Evolutionary conservation across 2,797 vertebrate species (phyloP).

Genomic region (Chaetophractus vellerosus): DNA sequence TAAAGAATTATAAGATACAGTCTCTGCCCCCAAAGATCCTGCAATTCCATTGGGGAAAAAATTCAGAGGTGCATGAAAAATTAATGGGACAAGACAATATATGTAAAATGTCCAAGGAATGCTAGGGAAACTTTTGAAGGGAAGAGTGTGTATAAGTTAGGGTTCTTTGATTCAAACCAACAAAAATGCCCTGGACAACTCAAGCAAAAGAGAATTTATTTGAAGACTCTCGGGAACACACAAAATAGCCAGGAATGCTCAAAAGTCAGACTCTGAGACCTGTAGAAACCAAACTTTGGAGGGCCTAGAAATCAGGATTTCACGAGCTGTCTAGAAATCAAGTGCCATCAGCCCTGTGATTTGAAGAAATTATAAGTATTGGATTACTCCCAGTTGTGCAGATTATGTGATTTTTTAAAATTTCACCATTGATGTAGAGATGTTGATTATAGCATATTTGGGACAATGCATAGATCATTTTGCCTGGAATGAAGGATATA

Average conservation of each 20-base stretch:
- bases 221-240: background rate
- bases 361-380: background rate
- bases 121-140: background rate
- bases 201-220: background rate
- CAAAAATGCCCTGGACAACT: background rate
- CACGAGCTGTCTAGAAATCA: background rate
- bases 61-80: constrained; percentile 17
- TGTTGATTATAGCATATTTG: background rate
- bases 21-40: constrained; percentile 2
- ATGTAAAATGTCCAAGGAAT: background rate
- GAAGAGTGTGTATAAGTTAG: background rate
- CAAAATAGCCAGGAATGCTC: background rate
- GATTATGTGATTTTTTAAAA: background rate
- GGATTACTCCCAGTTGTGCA: background rate
- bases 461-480: background rate
- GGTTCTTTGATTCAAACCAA: background rate
- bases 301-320: background rate
- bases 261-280: background rate
- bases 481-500: background rate
- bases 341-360: too few species aligned
- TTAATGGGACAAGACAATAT: background rate
- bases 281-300: background rate
- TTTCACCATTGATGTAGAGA: background rate
- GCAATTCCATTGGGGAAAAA: constrained; percentile 28
- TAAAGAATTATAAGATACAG: constrained; percentile 15